Base-by-base conservation (phyloP, 35 echinoderm and acorn worm species). In the Patiria miniata region DNA sequence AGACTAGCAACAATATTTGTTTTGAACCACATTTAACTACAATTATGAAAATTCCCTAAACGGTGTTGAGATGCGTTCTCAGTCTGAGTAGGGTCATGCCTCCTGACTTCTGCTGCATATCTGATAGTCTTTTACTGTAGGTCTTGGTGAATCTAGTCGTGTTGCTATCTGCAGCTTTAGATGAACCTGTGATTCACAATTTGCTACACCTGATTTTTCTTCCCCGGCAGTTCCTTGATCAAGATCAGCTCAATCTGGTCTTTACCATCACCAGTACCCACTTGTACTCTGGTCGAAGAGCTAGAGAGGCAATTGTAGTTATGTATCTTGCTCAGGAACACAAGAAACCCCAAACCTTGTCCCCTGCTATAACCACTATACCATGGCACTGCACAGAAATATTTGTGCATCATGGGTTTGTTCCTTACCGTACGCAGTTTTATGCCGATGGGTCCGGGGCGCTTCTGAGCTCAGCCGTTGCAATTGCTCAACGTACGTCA, bases 401-500 rank as follows among this genome's bases (percentile, higher is more conserved):
- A 23, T n/a, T n/a, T n/a, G 8, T 39, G 19, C 78, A 9, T 39
- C 78, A 2, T 80, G 78, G 21, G 8, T 29, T 68, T 26, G 29
- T 10, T 39, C 44, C 96, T 61, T 69, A 98, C 96, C 93, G 85
- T 94, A 95, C 5, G 82, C 93, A 76, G 76, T 56, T 61, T 86
- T 83, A 69, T 99, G 39, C n/a, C 18, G 52, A 21, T 36, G 61
- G 28, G 86, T 56, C 17, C 82, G 39, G 17, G 33, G 30, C 17
- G 33, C 78, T 28, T 52, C 79, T n/a, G 87, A 40, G 32, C 81
- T 82, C 76, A 53, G 34, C 53, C 83, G 40, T 84, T 97, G 68
- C 33, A 99, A 83, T 83, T 92, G 88, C 33, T 94, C 87, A 7
- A 94, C 92, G 82, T 94, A 94, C 14, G 87, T 89, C 56, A 53